A percentile compares a stretch with the other conserved stretches of the same genome.
phyloP scores from a whole-genome alignment of 2,888 invertebrate genomes.

The Tupiocoris notatus region DNA sequence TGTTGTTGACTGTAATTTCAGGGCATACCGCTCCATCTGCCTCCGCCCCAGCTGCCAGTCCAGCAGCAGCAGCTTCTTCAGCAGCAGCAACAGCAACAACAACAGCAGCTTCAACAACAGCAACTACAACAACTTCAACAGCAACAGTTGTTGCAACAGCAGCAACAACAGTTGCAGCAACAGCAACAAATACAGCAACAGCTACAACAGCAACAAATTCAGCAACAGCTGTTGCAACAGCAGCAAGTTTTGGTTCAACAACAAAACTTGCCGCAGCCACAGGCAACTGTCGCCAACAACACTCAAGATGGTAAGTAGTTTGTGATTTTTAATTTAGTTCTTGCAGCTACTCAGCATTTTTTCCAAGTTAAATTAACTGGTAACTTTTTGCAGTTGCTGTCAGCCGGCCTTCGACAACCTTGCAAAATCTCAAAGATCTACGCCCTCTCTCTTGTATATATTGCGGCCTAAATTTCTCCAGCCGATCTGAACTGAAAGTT shows the following conservation, averaged over 20 bases:
- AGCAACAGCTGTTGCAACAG: constrained; percentile 26
- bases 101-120: too few species aligned
- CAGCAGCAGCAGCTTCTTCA: constrained; percentile 39
- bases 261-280: not conserved
- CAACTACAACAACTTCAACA: constrained; percentile 35
- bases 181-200: constrained; percentile 11
- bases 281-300: not conserved
- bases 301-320: constrained; percentile 5
- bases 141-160: constrained; percentile 30
- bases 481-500: constrained; percentile 59
- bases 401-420: not conserved
- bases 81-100: constrained; percentile 39
- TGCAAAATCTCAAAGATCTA: not conserved
- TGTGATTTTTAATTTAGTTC: not conserved
- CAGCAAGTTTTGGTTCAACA: constrained; percentile 24
- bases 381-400: constrained; percentile 3
- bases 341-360: not conserved
- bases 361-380: not conserved
- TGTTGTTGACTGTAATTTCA: too few species aligned
- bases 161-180: constrained; percentile 26
- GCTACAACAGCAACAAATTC: constrained; percentile 7
- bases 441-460: constrained; percentile 44
- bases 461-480: constrained; percentile 54
- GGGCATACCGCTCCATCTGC: constrained; percentile 22
- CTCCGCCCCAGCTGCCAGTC: constrained; percentile 21